These are phyloP conservation scores for Hydrochoerus hydrochaeris DNA, from an alignment of 2,113 vertebrate species.

Conservation along the genomic window DNA sequence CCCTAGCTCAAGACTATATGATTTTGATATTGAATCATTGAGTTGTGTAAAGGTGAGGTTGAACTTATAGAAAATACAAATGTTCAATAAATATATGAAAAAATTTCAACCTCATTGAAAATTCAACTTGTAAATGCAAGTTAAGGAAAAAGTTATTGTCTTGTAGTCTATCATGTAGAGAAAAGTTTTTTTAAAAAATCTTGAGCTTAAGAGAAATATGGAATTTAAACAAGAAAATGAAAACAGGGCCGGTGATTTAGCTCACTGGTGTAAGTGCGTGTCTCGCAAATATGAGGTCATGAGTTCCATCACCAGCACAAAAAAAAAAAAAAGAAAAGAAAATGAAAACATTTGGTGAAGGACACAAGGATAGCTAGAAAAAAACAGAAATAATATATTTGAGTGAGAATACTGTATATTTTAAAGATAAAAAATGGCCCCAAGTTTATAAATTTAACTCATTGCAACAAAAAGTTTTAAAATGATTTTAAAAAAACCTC, in stretches of 20 bases:
- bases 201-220: conserved; percentile 10
- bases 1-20: not conserved
- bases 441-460: conserved; percentile 15
- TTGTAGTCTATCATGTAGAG: not conserved
- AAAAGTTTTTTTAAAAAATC: not conserved
- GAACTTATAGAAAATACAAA: not conserved
- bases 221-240: conserved; percentile 24
- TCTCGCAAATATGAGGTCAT: too few relatives aligned
- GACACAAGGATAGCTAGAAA: not conserved
- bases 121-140: not conserved
- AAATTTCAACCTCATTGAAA: not conserved
- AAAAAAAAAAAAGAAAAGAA: too few relatives aligned
- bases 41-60: not conserved
- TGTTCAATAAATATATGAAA: not conserved
- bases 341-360: conserved; percentile 17
- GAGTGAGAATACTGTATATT: conserved; percentile 10
- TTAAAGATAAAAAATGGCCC: not conserved
- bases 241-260: too few relatives aligned
- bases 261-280: too few relatives aligned
- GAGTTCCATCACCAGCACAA: too few relatives aligned
- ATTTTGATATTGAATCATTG: not conserved
- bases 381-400: not conserved
- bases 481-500: conserved; percentile 26
- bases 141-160: not conserved
- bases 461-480: not conserved